Evolutionary conservation across 1,140 invertebrate species (phyloP), one percentile per base, ranked within the genome.

Genomic region (Diorhabda sublineata): DNA sequence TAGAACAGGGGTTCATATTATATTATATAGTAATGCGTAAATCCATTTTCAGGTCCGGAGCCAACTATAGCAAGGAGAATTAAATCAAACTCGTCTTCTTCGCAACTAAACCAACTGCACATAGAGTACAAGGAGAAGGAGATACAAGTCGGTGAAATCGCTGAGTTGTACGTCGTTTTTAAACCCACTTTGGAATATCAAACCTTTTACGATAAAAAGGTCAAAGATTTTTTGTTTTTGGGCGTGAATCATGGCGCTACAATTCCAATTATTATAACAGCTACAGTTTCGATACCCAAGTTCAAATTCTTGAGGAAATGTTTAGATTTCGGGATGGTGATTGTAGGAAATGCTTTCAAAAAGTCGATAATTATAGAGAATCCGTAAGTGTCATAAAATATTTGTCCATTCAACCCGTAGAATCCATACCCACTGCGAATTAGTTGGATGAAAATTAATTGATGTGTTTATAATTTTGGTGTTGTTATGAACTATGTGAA

Each of bases 291-390:
- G 41, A 45, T 43, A 42, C 65, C 65, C 26, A 45, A 11, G 5
- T 42, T 67, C 42, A 45, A n/a, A 6, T 60, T 67, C 2, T 7
- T 47, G 6, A 42, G 45, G 6, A 3, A 41, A 8, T 67, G 57
- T 60, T 64, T 84, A 4, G 71, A 83, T 67, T 84, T 84, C 69
- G 76, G 71, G 6, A 68, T 78, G n/a, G 80, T 84, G 43, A 68
- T 76, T 9, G 74, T 82, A 61, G 83, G 84, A 8, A 71, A 81
- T 58, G 81, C 80, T 60, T 62, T 77, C 44, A 71, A 78, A 45
- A 80, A 79, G 65, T 66, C 68, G 42, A 57, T 84, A 4, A 9
- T 76, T n/a, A 62, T 84, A 1, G 75, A 76, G 68, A 85, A 85
- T 69, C 74, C 77, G 83, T 84, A 77, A 78, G 57, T 66, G 45